Evolutionary conservation across 2,888 invertebrate genomes (phyloP), one percentile per base, ranked within the genome.

Genomic region (Andrena haemorrhoa): DNA sequence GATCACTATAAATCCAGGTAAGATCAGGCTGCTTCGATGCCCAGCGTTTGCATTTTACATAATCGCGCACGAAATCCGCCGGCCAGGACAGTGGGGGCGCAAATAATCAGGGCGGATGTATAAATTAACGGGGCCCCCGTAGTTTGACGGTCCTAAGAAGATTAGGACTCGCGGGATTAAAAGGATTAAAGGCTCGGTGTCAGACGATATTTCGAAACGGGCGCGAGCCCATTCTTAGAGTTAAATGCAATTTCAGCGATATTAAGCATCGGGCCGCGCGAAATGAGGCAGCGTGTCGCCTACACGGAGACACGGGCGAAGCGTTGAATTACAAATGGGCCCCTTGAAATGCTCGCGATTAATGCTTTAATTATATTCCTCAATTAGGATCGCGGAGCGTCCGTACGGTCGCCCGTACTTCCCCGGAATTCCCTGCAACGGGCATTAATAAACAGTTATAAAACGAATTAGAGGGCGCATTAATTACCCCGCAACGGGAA

Each of bases 171-270:
- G n/a, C 23, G 29, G 78, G 86, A 85, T 86, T 83, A 72, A 83
- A 81, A 68, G 83, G 87, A 87, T 88, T 88, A 88, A 86, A 82
- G 64, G 82, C 87, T 86, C 49, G 82, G 61, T 78, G 87, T 87
- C 84, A 72, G 78, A 66, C 71, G 80, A 84, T 82, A 84, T 87
- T 86, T 82, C 79, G 80, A 75, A 81, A 82, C 69, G 73, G 53
- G 64, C 20, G 29, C 80, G 35, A 49, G 41, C 63, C 35, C 63
- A 82, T 86, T 77, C 79, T 86, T 75, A 61, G 41, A 72, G 79
- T 75, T 80, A 79, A 86, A 86, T 81, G 84, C 86, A 80, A 82
- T 86, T 83, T 77, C 61, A 64, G 31, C 47, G 64, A 12, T 65
- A 70, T 84, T 73, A 83, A 75, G 72, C 74, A 70, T 61, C 31